Base-by-base conservation (phyloP, 2,797 vertebrate species). In the Darevskia nairensis region DNA sequence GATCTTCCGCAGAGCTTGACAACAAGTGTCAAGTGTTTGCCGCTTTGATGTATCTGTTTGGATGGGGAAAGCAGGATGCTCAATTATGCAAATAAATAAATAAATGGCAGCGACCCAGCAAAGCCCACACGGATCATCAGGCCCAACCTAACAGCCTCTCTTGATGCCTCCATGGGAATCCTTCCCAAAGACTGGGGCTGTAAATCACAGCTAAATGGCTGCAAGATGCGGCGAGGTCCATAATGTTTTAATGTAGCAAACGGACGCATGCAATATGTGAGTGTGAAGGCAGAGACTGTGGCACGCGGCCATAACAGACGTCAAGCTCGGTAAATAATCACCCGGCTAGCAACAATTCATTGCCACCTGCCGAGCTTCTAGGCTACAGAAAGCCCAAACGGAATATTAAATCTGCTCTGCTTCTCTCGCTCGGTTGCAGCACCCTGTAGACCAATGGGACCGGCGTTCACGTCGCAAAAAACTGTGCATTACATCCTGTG, bases 281-380 rank as follows among this genome's bases (percentile, higher is more conserved):
- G 83, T 66, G 39, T 72, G 41, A 89, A 72, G 69, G 41, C 72
- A 84, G 93, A 82, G 61, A 29, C 32, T 8, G 27, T 90, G 74
- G 87, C 80, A 72, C 11, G 86, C 19, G 66, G 89, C 87, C 89
- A 86, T 86, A 87, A 91, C 90, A 89, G 91, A 91, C 86, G 61
- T 59, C 90, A 29, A 88, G 35, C 81, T 93, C 90, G 91, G 68
- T 71, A 78, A 55, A 77, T 92, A 95, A 94, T 90, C 81, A 90
- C 71, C 92, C 81, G 46, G 82, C 86, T 94, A 85, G 92, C 82
- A 64, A 68, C 27, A n/a, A 84, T 72, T 82, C 88, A 89, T 91
- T 90, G 89, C 90, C 88, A 92, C 61, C 69, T 85, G 85, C 32
- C 71, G 87, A 81, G 86, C 39, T 74, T 44, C 66, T 87, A 80